phyloP scores from a whole-genome alignment of 2,113 vertebrate genomes.

The Sterrhoptilus dennistouni region DNA sequence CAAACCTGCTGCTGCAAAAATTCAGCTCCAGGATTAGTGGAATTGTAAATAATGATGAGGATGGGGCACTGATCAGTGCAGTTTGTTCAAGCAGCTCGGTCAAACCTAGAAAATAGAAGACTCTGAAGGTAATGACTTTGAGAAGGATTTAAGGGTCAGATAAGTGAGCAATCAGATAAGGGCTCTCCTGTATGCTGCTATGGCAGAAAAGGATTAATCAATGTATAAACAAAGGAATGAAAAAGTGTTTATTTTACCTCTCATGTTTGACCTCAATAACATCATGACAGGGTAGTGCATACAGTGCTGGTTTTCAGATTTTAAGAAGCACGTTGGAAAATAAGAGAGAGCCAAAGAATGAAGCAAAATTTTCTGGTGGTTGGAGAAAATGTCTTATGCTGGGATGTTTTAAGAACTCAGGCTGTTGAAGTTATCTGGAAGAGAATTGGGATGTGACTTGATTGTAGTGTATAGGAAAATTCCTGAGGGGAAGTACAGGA shows the following conservation, averaged over 20 bases:
- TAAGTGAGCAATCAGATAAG: not conserved
- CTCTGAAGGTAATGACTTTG: not conserved
- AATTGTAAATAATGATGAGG: not conserved
- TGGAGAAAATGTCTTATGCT: not conserved
- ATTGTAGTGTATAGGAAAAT: slow-evolving; percentile 2
- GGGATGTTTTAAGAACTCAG: not conserved
- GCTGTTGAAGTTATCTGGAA: not conserved
- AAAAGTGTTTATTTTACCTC: not conserved
- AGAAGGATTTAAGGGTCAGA: not conserved
- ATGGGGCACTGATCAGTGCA: not conserved
- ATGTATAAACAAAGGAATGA: not conserved
- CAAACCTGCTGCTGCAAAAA: not conserved
- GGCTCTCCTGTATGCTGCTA: not conserved
- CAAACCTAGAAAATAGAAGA: not conserved
- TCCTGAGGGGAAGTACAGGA: slow-evolving; percentile 6
- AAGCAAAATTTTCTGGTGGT: not conserved
- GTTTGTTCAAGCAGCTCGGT: not conserved
- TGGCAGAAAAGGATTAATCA: not conserved
- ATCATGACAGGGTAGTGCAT: not conserved
- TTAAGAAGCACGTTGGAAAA: not conserved
- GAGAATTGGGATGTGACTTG: not conserved
- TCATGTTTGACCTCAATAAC: not conserved
- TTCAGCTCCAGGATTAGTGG: not conserved
- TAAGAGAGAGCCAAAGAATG: not conserved
- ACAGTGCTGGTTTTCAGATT: not conserved